phyloP scores from a whole-genome alignment of 2,888 invertebrate genomes.

The Polymixis flavicincta region DNA sequence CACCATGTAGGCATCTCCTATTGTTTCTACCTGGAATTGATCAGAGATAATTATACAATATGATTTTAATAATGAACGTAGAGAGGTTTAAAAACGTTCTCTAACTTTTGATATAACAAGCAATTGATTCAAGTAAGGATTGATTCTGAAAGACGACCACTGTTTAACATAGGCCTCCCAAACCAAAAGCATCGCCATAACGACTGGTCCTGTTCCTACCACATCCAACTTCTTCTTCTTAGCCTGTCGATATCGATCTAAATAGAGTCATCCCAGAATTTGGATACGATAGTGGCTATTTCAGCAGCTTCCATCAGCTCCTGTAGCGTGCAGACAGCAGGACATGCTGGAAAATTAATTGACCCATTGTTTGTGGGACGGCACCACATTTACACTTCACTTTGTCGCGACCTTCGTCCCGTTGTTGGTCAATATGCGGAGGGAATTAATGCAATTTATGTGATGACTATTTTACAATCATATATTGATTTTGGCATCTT shows the following conservation, averaged over 20 bases:
- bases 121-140: background rate
- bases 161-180: no score
- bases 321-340: no score
- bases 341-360: no score
- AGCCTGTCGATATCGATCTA: no score
- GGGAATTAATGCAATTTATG: background rate
- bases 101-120: background rate
- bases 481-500: background rate
- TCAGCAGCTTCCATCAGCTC: no score
- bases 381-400: no score
- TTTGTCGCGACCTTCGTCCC: background rate
- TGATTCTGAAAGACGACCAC: no score
- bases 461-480: no score
- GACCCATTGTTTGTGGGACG: no score
- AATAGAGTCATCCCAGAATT: no score
- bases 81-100: background rate
- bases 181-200: background rate
- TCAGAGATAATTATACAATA: background rate
- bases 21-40: constrained; percentile 96
- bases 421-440: background rate
- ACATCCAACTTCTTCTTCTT: background rate
- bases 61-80: background rate
- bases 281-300: no score
- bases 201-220: background rate
- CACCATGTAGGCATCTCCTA: constrained; percentile 99